Conservation (phyloP, 2,113 vertebrate species). For the Alectura lathami region DNA sequence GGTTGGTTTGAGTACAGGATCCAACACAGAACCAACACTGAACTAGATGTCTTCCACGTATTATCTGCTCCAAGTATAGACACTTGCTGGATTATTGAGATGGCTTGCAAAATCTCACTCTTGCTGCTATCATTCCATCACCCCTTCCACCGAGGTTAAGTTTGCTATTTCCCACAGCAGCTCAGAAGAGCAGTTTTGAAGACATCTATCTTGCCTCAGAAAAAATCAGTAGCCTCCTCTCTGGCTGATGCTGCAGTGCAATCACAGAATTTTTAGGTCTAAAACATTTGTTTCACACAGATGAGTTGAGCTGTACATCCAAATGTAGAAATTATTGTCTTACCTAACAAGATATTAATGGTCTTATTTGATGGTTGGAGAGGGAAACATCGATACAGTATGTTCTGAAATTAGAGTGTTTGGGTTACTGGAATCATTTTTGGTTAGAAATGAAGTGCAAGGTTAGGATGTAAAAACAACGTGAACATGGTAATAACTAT, state of each 20-base stretch:
- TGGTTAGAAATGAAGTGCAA: not conserved
- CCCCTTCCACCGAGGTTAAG: not conserved
- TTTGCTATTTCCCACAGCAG: not conserved
- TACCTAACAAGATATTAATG: not conserved
- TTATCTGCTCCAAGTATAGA: not conserved
- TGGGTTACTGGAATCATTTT: not conserved
- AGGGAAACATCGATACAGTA: not conserved
- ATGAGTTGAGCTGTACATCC: not conserved
- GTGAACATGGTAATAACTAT: not conserved
- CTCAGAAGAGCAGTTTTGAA: not conserved
- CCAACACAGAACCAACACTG: not conserved
- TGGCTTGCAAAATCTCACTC: not conserved
- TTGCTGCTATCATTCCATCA: not conserved
- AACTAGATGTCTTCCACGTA: not conserved
- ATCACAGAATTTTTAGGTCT: not conserved
- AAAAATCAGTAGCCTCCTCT: not conserved
- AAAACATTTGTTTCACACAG: not conserved
- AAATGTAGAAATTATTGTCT: not conserved
- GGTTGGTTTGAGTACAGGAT: not conserved
- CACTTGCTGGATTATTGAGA: not conserved
- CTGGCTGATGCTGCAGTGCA: accelerated
- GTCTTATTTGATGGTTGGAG: not conserved
- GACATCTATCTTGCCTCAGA: not conserved
- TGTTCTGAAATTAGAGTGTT: not conserved
- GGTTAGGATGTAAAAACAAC: not conserved